A percentile compares a stretch with the other conserved stretches of the same genome.
These are phyloP conservation scores for Panulirus ornatus DNA, from an alignment of 1,140 invertebrate genomes.

Conservation along the genomic window DNA sequence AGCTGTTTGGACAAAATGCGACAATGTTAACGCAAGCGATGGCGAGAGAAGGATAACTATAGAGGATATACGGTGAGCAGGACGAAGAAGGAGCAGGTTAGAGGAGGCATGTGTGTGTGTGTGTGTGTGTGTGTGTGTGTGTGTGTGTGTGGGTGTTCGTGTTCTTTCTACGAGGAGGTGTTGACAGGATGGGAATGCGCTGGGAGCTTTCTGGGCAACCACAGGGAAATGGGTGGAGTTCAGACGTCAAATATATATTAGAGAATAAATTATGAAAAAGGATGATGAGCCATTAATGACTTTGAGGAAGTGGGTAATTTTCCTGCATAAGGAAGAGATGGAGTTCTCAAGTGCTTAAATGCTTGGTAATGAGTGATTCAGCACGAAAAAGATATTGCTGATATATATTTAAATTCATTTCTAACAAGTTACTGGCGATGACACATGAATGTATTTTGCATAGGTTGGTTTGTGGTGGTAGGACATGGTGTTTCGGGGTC, in stretches of 20 bases:
- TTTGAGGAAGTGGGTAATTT: slow-evolving; percentile 10
- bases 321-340: neutral
- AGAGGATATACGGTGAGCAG: neutral
- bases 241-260: neutral
- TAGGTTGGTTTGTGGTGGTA: neutral
- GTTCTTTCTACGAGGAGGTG: no score
- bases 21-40: neutral
- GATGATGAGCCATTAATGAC: neutral
- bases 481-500: neutral
- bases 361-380: slow-evolving; percentile 21
- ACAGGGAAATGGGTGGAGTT: slow-evolving; percentile 7
- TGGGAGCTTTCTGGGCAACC: neutral
- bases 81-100: neutral
- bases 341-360: slow-evolving; percentile 18
- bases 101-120: no score
- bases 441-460: neutral
- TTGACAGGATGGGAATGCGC: neutral
- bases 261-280: neutral
- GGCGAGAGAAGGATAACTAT: neutral
- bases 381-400: slow-evolving; percentile 20
- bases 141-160: no score
- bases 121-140: no score
- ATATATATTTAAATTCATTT: slow-evolving; percentile 31
- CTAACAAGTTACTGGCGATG: neutral
- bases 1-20: neutral